Percentiles rank a stretch among this genome's conserved stretches.
Evolutionary conservation across 2,797 vertebrate genomes (phyloP).

Genomic region (Phataginus tetradactyla): DNA sequence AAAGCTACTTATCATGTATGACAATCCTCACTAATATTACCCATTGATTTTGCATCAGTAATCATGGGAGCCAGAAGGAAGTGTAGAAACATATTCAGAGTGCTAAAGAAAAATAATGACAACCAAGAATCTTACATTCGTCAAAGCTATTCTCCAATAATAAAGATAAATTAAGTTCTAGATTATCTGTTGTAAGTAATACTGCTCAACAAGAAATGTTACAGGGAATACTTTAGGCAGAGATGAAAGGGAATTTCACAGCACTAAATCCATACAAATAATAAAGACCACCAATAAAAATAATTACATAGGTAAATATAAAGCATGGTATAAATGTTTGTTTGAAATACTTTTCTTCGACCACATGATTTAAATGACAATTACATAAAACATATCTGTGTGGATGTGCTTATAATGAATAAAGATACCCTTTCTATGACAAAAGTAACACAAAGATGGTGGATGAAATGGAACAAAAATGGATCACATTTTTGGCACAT

Average conservation of each 20-base stretch:
- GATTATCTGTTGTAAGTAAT: not conserved
- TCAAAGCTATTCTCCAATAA: not conserved
- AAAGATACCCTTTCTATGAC: not conserved
- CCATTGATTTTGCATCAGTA: not conserved
- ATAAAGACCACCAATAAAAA: not conserved
- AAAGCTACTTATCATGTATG: not conserved
- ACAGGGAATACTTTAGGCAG: not conserved
- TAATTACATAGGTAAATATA: not conserved
- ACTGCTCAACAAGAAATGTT: not conserved
- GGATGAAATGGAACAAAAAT: not conserved
- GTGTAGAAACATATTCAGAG: not conserved
- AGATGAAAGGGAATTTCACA: not conserved
- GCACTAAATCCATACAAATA: not conserved
- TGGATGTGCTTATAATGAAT: not conserved
- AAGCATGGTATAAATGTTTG: not conserved
- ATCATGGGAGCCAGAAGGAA: not conserved
- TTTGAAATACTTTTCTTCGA: not conserved
- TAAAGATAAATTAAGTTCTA: not conserved
- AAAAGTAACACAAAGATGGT: not conserved
- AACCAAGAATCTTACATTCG: not conserved
- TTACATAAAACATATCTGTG: not conserved
- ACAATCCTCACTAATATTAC: not conserved
- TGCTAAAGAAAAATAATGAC: not conserved
- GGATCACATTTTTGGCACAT: not conserved
- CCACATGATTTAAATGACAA: not conserved